phyloP scores from a whole-genome alignment of 2,888 invertebrate genomes.

The Tetragnatha montana region DNA sequence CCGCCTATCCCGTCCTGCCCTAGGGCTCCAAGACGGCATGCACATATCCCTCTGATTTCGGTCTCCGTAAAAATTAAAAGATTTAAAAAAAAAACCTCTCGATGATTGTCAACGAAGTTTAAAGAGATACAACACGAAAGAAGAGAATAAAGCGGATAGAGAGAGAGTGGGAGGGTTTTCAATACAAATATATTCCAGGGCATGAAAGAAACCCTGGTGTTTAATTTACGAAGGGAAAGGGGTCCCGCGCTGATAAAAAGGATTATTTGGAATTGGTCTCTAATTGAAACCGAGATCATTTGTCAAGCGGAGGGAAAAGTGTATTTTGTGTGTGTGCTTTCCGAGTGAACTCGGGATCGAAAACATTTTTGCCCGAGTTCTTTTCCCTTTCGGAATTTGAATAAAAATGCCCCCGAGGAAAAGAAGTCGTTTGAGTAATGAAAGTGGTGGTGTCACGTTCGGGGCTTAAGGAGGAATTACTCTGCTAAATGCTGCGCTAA shows the following conservation, averaged over 20 bases:
- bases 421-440: constrained; percentile 9
- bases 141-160: constrained; percentile 8
- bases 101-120: constrained; percentile 9
- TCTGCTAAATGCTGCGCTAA: not conserved
- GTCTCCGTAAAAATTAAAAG: constrained; percentile 11
- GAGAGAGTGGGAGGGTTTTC: constrained; percentile 18
- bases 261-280: constrained; percentile 14
- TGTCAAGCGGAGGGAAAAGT: constrained; percentile 44
- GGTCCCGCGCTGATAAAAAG: constrained; percentile 32
- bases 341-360: not conserved
- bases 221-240: constrained; percentile 26
- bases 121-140: not conserved
- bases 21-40: constrained; percentile 2
- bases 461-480: not conserved
- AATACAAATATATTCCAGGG: constrained; percentile 38
- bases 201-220: constrained; percentile 27
- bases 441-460: not conserved
- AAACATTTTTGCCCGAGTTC: constrained; percentile 17
- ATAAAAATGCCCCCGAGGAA: not conserved
- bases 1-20: not conserved
- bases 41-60: constrained; percentile 23
- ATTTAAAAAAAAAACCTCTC: not conserved
- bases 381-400: not conserved
- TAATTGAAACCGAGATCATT: constrained; percentile 64
- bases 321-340: not conserved